Evolutionary conservation across 92 coral and sea anemone genomes (phyloP).

Genomic region (Siderastrea radians): DNA sequence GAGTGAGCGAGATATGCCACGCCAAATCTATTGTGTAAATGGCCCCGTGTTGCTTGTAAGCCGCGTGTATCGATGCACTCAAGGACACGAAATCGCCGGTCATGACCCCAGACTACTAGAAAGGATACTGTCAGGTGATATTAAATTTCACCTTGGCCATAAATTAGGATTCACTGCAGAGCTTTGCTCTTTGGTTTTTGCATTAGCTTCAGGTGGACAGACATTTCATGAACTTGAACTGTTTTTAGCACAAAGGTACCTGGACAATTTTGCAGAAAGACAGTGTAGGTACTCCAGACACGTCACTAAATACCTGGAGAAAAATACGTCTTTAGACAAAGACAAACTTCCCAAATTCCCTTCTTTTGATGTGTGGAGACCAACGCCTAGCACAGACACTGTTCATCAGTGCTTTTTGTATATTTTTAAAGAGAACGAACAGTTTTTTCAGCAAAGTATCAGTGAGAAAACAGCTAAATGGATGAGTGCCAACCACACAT

Average conservation of each 20-base stretch:
- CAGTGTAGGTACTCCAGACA: slow-evolving; percentile 35
- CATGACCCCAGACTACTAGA: slow-evolving; percentile 26
- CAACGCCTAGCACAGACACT: slow-evolving; percentile 37
- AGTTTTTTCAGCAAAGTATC: slow-evolving; percentile 17
- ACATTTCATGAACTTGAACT: slow-evolving; percentile 29
- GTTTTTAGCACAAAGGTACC: slow-evolving; percentile 41
- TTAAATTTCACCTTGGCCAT: slow-evolving; percentile 31
- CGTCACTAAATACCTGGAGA: slow-evolving; percentile 4
- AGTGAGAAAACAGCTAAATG: slow-evolving; percentile 40
- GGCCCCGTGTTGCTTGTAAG: slow-evolving; percentile 48
- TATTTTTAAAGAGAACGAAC: slow-evolving; percentile 30
- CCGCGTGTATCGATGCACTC: slow-evolving; percentile 43
- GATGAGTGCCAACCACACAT: slow-evolving; percentile 39
- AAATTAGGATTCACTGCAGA: slow-evolving; percentile 21
- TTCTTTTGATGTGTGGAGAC: slow-evolving; percentile 50
- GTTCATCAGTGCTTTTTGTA: slow-evolving; percentile 31
- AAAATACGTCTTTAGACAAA: slow-evolving; percentile 9
- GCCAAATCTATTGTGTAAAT: slow-evolving; percentile 30
- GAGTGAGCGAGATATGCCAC: neutral
- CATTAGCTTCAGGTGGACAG: slow-evolving; percentile 39
- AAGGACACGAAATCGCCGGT: slow-evolving; percentile 47
- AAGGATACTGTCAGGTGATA: slow-evolving; percentile 23
- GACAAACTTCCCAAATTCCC: slow-evolving; percentile 10
- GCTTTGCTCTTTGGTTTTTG: slow-evolving; percentile 47
- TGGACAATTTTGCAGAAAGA: slow-evolving; percentile 45